Base-by-base conservation (phyloP, 2,797 vertebrate species). In the Notolabrus celidotus region DNA sequence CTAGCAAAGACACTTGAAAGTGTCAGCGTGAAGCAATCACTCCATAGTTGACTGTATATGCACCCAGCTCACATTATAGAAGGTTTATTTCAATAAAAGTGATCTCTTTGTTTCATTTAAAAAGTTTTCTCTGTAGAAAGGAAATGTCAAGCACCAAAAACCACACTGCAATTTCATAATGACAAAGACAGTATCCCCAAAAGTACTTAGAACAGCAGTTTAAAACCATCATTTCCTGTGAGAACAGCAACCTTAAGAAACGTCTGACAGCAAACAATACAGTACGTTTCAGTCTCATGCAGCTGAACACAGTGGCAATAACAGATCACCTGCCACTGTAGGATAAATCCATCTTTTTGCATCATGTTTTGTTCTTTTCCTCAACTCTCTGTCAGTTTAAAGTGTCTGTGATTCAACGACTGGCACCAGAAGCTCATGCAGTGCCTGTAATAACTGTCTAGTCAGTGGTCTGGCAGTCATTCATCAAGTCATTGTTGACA, bases 401-500 rank as follows among this genome's bases (percentile, higher is more conserved):
- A 1, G 47, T 50, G 33, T 25, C 47, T 71, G 38, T 45, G 47
- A 71, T 36, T 29, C 38, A 61, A 53, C 25, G 62, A 55, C 49
- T 74, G 75, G 50, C 57, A 69, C 49, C 27, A 41, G 45, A 65
- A 20, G 46, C 52, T 50, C 17, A 51, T 65, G 55, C 59, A 20
- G 65, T 65, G 59, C 76, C 74, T 76, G 46, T 49, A 72, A 80
- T 82, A 42, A 71, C 46, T 39, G 64, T 68, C 39, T 82, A 2
- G 55, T 61, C 46, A 77, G 71, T 59, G 71, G 58, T 43, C 57
- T 58, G 33, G 65, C 49, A 64, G 38, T 47, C 66, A 47, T 38
- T 70, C 60, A 84, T 72, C 34, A 58, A 68, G 56, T 43, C 7
- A 19, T 27, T 77, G 71, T 11, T 80, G 84, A 88, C 84, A 85